Evolutionary conservation across 2,113 vertebrate genomes (phyloP).

Genomic region (Lepisosteus osseus): DNA sequence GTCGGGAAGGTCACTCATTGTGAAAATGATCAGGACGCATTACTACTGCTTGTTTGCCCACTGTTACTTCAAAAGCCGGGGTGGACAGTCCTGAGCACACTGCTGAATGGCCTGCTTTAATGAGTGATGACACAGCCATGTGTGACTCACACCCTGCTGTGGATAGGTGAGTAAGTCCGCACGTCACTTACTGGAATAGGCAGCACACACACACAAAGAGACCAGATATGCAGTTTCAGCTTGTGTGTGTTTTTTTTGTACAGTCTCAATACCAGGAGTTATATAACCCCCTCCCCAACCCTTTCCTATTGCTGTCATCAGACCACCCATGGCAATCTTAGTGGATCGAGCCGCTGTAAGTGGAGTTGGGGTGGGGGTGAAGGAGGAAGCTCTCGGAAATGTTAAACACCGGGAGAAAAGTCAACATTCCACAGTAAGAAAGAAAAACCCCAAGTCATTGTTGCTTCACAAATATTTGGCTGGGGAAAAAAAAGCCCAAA

Average conservation of each 20-base stretch:
- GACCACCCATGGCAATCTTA: neutral
- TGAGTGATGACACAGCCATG: constrained; percentile 73
- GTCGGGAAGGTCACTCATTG: constrained; percentile 19
- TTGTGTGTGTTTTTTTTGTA: neutral
- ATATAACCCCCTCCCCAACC: neutral
- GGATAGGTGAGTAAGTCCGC: constrained; percentile 65
- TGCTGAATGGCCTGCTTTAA: constrained; percentile 52
- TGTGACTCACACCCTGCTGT: constrained; percentile 71
- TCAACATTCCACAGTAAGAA: no score
- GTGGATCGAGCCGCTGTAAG: neutral
- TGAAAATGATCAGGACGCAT: constrained; percentile 51
- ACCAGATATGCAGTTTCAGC: neutral
- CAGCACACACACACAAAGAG: constrained; percentile 37
- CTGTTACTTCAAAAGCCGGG: constrained; percentile 50
- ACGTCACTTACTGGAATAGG: constrained; percentile 75
- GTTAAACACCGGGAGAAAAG: neutral
- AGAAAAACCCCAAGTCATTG: no score
- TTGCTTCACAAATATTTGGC: no score
- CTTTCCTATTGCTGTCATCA: neutral
- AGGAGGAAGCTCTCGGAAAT: neutral
- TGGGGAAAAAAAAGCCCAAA: no score
- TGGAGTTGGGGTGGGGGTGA: neutral
- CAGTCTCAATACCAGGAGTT: no score
- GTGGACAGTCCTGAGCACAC: constrained; percentile 44
- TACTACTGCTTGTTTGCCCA: constrained; percentile 42